Conservation (phyloP, 1,140 invertebrate species). For the Amphibalanus amphitrite region DNA sequence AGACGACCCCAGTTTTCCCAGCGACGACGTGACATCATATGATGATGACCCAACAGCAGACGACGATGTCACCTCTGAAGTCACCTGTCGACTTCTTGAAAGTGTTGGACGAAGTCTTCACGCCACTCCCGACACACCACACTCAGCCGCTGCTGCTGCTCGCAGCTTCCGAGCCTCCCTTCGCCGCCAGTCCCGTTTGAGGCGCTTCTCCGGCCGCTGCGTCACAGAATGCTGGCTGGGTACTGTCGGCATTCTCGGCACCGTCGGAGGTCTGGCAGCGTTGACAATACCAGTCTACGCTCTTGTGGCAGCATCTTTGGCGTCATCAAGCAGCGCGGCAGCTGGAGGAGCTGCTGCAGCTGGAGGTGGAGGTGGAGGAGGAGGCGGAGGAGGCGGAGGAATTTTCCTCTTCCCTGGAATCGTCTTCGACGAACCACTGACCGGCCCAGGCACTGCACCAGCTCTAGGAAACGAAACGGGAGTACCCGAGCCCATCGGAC, state of each 20-base stretch:
- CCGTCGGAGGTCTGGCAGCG: not conserved
- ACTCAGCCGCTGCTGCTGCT: not conserved
- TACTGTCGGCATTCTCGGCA: not conserved
- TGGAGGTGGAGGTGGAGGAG: not conserved
- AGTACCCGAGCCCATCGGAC: no score
- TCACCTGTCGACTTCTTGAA: not conserved
- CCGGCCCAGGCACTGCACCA: no score
- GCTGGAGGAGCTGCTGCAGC: not conserved
- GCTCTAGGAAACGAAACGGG: no score
- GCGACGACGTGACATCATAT: no score
- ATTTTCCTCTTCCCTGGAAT: no score
- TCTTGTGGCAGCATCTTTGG: not conserved
- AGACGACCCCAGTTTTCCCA: no score
- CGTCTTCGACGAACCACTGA: no score
- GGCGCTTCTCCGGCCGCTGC: not conserved
- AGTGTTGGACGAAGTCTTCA: not conserved
- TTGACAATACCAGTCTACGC: not conserved
- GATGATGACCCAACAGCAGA: no score
- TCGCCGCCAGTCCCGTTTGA: not conserved
- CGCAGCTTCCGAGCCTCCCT: not conserved
- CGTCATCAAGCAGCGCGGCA: not conserved
- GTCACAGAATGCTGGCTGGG: slow-evolving; percentile 1
- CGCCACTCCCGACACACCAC: not conserved
- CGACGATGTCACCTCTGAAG: not conserved
- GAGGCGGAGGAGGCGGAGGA: no score